Conservation (phyloP, 2,888 invertebrate species). For the Himalopsyche kuldschensis region DNA sequence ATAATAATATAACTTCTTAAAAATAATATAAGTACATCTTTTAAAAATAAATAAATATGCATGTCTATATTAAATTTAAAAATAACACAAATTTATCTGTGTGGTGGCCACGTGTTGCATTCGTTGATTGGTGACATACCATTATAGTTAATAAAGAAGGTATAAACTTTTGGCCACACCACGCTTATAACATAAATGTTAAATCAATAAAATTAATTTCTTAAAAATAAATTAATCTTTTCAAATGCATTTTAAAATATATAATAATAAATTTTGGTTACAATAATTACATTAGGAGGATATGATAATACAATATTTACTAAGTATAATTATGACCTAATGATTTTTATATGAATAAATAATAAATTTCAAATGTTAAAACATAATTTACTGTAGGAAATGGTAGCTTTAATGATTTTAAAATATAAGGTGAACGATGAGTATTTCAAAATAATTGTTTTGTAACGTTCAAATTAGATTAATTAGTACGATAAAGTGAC, state of each 20-base stretch:
- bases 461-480: too few relatives aligned
- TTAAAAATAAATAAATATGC: slow-evolving; percentile 27
- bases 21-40: slow-evolving; percentile 26
- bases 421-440: too few relatives aligned
- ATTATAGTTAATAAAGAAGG: not conserved
- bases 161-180: not conserved
- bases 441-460: too few relatives aligned
- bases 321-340: not conserved
- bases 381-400: too few relatives aligned
- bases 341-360: not conserved
- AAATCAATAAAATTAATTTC: not conserved
- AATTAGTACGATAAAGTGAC: too few relatives aligned
- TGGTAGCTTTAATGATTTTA: too few relatives aligned
- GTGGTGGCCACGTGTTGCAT: not conserved
- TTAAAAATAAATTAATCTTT: not conserved
- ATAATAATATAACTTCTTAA: slow-evolving; percentile 11
- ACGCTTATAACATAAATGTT: not conserved
- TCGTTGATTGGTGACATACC: not conserved
- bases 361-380: not conserved
- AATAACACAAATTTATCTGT: not conserved
- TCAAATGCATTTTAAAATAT: not conserved
- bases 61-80: not conserved
- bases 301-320: not conserved
- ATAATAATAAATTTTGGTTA: not conserved
- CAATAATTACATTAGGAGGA: not conserved